Evolutionary conservation across 2,797 vertebrate genomes (phyloP), one percentile per base, ranked within the genome.

Genomic region (Propithecus deckenii): DNA sequence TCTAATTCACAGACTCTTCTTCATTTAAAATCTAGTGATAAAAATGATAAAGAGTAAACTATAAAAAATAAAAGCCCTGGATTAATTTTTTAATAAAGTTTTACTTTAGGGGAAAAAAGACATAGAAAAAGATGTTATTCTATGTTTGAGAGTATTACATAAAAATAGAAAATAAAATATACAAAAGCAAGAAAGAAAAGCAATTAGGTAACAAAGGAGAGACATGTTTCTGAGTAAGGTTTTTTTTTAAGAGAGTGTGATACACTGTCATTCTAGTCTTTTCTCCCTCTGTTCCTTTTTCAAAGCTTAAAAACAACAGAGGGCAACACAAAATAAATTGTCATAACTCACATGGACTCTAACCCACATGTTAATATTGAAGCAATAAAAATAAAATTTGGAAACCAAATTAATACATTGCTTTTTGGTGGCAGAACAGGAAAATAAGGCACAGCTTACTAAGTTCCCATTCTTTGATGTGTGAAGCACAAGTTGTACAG

Each of bases 1-100:
- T 97, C 96, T 97, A 98, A 98, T 97, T 97, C 95, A 97, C 55
- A 97, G 89, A 97, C 89, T 98, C 93, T 95, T 94, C 94, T 98
- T 93, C 96, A 97, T 97, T 98, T 98, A 98, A 98, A 97, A 97
- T 87, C 41, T 18, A 91, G 96, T 11, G 38, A 98, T 98, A 98
- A 98, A 98, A 98, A 97, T 96, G 93, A 98, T 98, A 97, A 97
- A 97, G 88, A 97, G 78, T n/a, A 50, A 91, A 90, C 86, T 84
- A 93, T 98, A 98, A 98, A 98, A 98, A 97, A 97, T 97, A 97
- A 98, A 98, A 96, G 63, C 74, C 91, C 67, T 92, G 87, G 94
- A 98, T 98, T 98, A 98, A 98, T 98, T 97, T 93, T 97, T 96
- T 98, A 98, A 98, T 98, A 93, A 98, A 95, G 72, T 97, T 98